A percentile compares a stretch with the other conserved stretches of the same genome.
These are phyloP conservation scores for Malurus cyaneus DNA, from an alignment of 2,113 vertebrate genomes.

Conservation along the genomic window DNA sequence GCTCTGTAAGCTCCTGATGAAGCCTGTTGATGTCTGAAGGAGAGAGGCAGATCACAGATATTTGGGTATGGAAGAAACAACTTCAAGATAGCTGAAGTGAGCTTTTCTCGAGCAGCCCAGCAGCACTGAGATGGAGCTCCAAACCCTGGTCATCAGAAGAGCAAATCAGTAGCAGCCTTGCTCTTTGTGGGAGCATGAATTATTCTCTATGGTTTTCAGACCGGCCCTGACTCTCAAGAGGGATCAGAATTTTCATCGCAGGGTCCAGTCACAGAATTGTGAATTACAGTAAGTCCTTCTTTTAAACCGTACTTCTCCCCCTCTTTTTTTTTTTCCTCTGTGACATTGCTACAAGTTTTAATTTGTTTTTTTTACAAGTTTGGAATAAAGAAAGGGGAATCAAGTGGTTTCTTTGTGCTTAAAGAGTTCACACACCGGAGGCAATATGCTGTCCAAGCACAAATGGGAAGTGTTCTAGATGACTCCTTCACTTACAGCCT, in stretches of 20 bases:
- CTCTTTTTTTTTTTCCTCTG: neutral
- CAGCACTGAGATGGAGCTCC: accelerated
- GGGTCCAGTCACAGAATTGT: neutral
- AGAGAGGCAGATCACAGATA: neutral
- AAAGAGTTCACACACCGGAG: neutral
- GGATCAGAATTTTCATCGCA: neutral
- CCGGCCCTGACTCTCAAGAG: neutral
- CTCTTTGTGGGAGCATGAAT: neutral
- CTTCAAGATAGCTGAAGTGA: accelerated
- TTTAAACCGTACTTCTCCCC: neutral
- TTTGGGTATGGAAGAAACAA: neutral
- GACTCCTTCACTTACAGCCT: neutral
- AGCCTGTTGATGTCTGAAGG: neutral
- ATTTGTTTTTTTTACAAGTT: neutral
- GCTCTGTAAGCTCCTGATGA: neutral
- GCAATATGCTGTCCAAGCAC: neutral
- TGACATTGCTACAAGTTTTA: neutral
- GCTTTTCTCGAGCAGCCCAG: neutral
- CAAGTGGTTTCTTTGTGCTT: neutral
- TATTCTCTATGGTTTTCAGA: neutral
- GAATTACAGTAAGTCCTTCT: neutral
- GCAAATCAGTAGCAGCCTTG: neutral
- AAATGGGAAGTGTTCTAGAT: neutral
- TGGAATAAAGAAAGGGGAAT: neutral
- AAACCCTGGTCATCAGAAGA: neutral